A percentile compares a stretch with the other conserved stretches of the same genome.
Conservation (phyloP, 2,888 invertebrate genomes). For the Eretmocerus hayati region DNA sequence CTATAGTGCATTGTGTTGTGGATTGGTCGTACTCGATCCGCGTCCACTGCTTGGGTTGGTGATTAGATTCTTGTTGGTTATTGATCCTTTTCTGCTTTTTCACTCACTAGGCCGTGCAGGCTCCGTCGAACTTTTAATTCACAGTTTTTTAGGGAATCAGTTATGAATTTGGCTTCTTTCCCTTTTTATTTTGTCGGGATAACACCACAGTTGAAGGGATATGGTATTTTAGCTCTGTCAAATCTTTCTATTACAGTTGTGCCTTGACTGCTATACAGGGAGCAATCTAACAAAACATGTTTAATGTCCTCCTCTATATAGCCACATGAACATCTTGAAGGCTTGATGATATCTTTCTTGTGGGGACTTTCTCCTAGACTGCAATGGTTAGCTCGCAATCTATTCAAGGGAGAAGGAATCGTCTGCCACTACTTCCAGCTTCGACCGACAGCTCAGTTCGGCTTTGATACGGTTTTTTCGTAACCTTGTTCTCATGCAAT, state of each 20-base stretch:
- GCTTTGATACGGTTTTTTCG: no score
- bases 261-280: background rate
- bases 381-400: conserved; percentile 1
- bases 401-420: no score
- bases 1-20: no score
- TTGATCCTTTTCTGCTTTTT: no score
- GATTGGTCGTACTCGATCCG: no score
- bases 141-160: background rate
- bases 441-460: no score
- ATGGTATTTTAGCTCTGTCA: no score
- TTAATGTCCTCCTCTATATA: background rate
- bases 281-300: background rate
- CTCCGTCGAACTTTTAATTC: background rate
- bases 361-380: background rate
- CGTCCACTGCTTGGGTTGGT: no score
- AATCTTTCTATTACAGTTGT: background rate
- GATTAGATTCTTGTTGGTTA: no score
- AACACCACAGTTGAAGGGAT: background rate
- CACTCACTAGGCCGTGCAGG: no score
- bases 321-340: background rate
- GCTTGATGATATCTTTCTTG: background rate
- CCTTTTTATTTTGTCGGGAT: background rate
- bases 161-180: background rate
- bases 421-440: no score
- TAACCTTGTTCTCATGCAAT: no score